Evolutionary conservation across 1,140 invertebrate genomes (phyloP), one percentile per base, ranked within the genome.

Genomic region (Matsumurasca onukii): DNA sequence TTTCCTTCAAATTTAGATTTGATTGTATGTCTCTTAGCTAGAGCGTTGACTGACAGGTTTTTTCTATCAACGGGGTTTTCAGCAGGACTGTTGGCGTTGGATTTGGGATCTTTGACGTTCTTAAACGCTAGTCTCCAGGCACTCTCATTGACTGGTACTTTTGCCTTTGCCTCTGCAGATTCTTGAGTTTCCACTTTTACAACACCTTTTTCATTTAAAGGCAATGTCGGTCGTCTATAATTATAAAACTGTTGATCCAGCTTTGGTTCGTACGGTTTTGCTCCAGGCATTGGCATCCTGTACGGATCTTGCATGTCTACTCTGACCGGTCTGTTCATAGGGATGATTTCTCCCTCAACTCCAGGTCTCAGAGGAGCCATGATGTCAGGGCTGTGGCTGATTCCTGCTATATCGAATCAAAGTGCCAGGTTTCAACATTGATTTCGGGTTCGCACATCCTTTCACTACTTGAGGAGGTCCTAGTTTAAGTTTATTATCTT

Each of bases 121-220:
- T 75, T 75, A 63, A 76, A 76, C 2, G 74, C 75, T 13, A 68
- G 67, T 45, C 45, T 70, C 75, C 75, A 76, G n/a, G 75, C 73
- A 5, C 17, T 20, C 22, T 73, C 72, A 62, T 63, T 61, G 29
- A 74, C 69, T 24, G 68, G 70, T 62, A 27, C 31, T 45, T 66
- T 70, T 5, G 66, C 34, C 31, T 70, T 72, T 9, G 49, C 1
- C 1, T 59, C 66, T 29, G 22, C 34, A 34, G 3, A 15, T 34
- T 63, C 65, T 22, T 70, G n/a, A n/a, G n/a, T 45, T 59, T 68
- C 17, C 5, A 15, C 25, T 3, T 1, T n/a, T 68, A 52, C 27
- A 30, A 39, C 31, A 63, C 1, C 29, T 25, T 57, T 66, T 65
- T n/a, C n/a, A n/a, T n/a, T n/a, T n/a, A n/a, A n/a, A n/a, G n/a